A percentile compares a stretch with the other conserved stretches of the same genome.
Evolutionary conservation across 2,888 invertebrate species (phyloP).

Genomic region (Cryptops parisi): DNA sequence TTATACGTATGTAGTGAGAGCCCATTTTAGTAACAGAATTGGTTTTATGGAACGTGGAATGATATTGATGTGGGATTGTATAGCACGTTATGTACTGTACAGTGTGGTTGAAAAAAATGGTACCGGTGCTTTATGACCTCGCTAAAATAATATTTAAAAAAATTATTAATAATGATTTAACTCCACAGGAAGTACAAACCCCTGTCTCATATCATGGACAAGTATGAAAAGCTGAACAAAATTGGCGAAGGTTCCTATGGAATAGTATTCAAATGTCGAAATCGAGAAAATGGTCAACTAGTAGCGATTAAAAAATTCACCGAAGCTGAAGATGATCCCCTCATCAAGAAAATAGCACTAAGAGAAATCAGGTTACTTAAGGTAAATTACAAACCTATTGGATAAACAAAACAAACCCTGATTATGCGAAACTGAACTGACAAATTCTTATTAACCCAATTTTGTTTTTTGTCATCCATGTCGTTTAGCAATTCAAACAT

Average conservation of each 20-base stretch:
- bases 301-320: slow-evolving; percentile 96
- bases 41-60: too few species aligned
- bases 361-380: slow-evolving; percentile 88
- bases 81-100: too few species aligned
- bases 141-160: too few species aligned
- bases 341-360: slow-evolving; percentile 88
- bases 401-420: background rate
- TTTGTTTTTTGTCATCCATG: too few species aligned
- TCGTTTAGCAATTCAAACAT: slow-evolving; percentile 83
- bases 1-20: too few species aligned
- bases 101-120: too few species aligned
- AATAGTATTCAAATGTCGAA: slow-evolving; percentile 89
- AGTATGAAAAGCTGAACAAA: slow-evolving; percentile 82
- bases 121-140: too few species aligned
- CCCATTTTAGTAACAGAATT: too few species aligned
- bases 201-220: slow-evolving; percentile 20
- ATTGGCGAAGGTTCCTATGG: slow-evolving; percentile 94
- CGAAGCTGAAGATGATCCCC: slow-evolving; percentile 91
- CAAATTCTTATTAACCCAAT: too few species aligned
- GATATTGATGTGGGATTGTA: too few species aligned
- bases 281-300: slow-evolving; percentile 82
- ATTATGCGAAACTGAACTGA: too few species aligned
- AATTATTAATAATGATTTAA: too few species aligned
- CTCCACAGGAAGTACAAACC: slow-evolving; percentile 18
- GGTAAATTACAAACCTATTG: slow-evolving; percentile 38